Evolutionary conservation across 2,113 vertebrate genomes (phyloP).

Genomic region (Hippocampus zosterae): DNA sequence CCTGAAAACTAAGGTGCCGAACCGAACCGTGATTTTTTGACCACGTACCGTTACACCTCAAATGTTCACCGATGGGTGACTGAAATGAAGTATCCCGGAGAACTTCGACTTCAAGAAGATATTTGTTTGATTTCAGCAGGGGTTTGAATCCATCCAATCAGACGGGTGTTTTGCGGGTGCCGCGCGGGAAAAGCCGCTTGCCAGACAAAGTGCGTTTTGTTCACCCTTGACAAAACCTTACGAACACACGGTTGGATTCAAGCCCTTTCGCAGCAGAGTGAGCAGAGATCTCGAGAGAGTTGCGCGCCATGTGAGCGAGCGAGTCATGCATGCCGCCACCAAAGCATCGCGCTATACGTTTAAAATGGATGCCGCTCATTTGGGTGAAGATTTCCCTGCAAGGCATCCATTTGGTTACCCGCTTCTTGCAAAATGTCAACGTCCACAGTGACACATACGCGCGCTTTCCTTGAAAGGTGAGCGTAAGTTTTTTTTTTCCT

Average conservation of each 20-base stretch:
- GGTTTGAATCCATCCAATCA: constrained; percentile 51
- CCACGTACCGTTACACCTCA: not conserved
- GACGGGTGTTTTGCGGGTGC: not conserved
- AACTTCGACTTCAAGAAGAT: not conserved
- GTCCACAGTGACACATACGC: not conserved
- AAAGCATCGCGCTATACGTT: constrained; percentile 22
- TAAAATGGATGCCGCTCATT: constrained; percentile 15
- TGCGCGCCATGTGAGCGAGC: not conserved
- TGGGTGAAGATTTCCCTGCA: constrained; percentile 17
- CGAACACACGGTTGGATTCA: constrained; percentile 45
- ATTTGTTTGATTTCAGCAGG: not conserved
- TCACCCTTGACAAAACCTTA: not conserved
- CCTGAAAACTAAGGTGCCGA: not conserved
- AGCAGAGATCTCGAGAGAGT: not conserved
- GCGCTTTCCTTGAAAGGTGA: not conserved
- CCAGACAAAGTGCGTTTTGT: not conserved
- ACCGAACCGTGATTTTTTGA: not conserved
- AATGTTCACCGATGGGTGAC: not conserved
- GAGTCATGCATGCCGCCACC: constrained; percentile 35
- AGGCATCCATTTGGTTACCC: constrained; percentile 14
- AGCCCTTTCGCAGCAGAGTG: constrained; percentile 8
- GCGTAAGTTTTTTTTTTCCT: not conserved
- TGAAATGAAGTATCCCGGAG: not conserved
- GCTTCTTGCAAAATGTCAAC: not conserved
- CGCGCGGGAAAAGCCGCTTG: no score